phyloP scores from a whole-genome alignment of 1,140 invertebrate species.

The Harlomillsia oculata region DNA sequence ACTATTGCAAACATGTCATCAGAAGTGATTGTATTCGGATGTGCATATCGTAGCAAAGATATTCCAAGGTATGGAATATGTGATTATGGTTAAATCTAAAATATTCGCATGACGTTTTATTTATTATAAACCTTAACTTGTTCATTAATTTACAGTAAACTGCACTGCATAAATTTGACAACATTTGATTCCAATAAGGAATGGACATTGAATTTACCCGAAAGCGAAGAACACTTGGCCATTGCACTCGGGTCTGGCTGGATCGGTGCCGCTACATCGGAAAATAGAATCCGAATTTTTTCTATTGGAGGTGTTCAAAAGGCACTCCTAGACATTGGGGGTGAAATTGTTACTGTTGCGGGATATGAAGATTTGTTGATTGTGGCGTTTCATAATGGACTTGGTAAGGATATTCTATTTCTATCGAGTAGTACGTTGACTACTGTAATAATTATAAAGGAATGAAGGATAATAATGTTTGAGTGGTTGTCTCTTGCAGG shows the following conservation, averaged over 20 bases:
- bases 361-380: slow-evolving; percentile 60
- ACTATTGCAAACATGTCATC: slow-evolving; percentile 73
- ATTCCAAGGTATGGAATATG: slow-evolving; percentile 47
- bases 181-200: slow-evolving; percentile 74
- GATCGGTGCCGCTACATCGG: slow-evolving; percentile 65
- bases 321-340: slow-evolving; percentile 57
- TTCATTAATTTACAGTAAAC: slow-evolving; percentile 46
- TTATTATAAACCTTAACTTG: neutral
- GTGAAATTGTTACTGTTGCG: slow-evolving; percentile 58
- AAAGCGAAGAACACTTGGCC: slow-evolving; percentile 63
- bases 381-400: slow-evolving; percentile 63
- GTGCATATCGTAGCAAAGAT: slow-evolving; percentile 48
- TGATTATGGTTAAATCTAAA: no score
- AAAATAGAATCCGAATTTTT: slow-evolving; percentile 66
- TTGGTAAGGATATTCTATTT: slow-evolving; percentile 41
- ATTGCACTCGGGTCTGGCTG: slow-evolving; percentile 61
- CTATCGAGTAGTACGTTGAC: neutral
- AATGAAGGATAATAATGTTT: neutral
- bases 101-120: no score
- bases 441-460: neutral
- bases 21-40: slow-evolving; percentile 68
- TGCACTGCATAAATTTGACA: slow-evolving; percentile 62
- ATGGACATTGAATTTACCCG: slow-evolving; percentile 67
- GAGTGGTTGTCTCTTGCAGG: slow-evolving; percentile 22
- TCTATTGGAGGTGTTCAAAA: slow-evolving; percentile 74